Conservation (phyloP, 2,113 vertebrate species). For the Cathartes aura region DNA sequence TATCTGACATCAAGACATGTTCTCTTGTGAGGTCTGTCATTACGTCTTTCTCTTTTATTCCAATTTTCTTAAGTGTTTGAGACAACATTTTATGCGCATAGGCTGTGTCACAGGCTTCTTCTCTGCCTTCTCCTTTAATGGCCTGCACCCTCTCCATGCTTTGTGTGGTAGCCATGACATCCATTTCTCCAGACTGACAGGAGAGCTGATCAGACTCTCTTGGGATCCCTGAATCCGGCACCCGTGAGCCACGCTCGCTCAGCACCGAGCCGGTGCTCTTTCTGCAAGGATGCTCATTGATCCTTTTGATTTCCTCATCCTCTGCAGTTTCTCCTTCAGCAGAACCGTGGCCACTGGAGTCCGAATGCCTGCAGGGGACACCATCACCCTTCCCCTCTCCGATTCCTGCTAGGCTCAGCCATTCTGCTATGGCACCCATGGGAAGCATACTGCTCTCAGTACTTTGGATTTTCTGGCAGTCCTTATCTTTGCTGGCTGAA, state of each 20-base stretch:
- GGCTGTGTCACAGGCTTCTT: slow-evolving; percentile 45
- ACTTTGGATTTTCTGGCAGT: slow-evolving; percentile 46
- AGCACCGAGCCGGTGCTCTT: slow-evolving; percentile 62
- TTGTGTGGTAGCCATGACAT: slow-evolving; percentile 37
- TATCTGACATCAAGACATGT: slow-evolving; percentile 53
- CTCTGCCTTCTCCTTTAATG: slow-evolving; percentile 74
- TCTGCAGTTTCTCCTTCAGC: slow-evolving; percentile 89
- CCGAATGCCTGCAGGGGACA: slow-evolving; percentile 74
- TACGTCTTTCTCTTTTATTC: slow-evolving; percentile 60
- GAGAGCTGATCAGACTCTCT: slow-evolving; percentile 82
- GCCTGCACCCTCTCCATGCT: slow-evolving; percentile 72
- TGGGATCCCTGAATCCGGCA: slow-evolving; percentile 80
- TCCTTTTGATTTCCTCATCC: slow-evolving; percentile 90
- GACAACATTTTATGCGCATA: slow-evolving; percentile 42
- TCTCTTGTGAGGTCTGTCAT: slow-evolving; percentile 68
- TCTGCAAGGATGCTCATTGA: slow-evolving; percentile 80
- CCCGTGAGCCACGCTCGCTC: slow-evolving; percentile 35
- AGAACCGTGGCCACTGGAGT: slow-evolving; percentile 84
- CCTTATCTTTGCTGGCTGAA: background rate
- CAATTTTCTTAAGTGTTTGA: slow-evolving; percentile 15
- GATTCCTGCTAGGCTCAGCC: slow-evolving; percentile 68
- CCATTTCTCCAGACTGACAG: slow-evolving; percentile 75
- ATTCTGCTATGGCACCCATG: slow-evolving; percentile 65
- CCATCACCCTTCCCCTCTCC: slow-evolving; percentile 64
- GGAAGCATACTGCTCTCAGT: background rate